These are phyloP conservation scores for Onychomys leucogaster DNA, from an alignment of 2,797 vertebrate genomes.

Conservation along the genomic window DNA sequence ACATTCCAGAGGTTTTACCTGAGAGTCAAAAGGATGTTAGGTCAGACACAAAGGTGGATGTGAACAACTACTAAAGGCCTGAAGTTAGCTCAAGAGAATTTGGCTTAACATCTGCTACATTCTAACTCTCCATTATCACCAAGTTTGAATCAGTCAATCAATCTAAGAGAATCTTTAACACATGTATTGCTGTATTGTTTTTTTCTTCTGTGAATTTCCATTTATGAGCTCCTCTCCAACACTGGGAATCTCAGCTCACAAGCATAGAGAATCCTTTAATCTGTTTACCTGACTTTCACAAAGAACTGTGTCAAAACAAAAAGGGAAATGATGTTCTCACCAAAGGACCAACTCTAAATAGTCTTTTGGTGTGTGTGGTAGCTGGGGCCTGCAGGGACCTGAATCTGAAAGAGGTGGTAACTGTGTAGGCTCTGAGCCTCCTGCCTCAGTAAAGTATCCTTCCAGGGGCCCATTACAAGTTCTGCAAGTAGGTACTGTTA, in stretches of 20 bases:
- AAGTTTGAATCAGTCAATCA: not conserved
- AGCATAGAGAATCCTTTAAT: not conserved
- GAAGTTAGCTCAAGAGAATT: not conserved
- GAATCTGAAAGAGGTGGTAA: not conserved
- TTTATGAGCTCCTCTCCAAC: not conserved
- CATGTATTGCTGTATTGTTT: not conserved
- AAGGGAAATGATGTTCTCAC: not conserved
- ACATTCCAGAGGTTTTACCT: not conserved
- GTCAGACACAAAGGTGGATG: not conserved
- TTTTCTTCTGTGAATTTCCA: not conserved
- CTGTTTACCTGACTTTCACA: not conserved
- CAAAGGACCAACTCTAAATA: not conserved
- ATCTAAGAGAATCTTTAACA: not conserved
- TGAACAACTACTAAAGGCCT: not conserved
- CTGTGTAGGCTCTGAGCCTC: not conserved
- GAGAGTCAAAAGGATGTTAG: not conserved
- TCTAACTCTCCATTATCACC: not conserved
- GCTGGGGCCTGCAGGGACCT: not conserved
- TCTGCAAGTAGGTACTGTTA: not conserved
- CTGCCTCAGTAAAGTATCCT: not conserved
- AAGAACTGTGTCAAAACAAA: slow-evolving; percentile 33
- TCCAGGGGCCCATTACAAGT: not conserved
- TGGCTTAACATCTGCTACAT: not conserved
- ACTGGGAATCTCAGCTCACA: not conserved
- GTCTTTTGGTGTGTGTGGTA: not conserved